Conservation (phyloP, 2,888 invertebrate species). For the Drosophila affinis region DNA sequence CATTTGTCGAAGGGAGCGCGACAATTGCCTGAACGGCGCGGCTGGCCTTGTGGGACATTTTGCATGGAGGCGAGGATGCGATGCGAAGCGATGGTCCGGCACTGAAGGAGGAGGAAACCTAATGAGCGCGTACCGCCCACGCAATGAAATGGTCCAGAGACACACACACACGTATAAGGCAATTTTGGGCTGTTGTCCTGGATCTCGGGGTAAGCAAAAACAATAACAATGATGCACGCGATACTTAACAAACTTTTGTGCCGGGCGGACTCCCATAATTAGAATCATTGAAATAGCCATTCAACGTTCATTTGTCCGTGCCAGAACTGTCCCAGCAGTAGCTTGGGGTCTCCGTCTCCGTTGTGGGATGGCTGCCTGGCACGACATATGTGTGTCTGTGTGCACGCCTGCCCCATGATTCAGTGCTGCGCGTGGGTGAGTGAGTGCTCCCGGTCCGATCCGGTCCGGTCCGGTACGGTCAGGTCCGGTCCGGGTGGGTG, state of each 20-base stretch:
- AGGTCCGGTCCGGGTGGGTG: slow-evolving; percentile 17
- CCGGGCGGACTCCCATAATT: slow-evolving; percentile 62
- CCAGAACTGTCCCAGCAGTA: slow-evolving; percentile 43
- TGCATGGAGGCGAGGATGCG: slow-evolving; percentile 39
- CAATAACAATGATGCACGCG: slow-evolving; percentile 76
- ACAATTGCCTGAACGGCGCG: slow-evolving; percentile 50
- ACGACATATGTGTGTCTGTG: slow-evolving; percentile 47
- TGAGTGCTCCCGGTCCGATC: neutral
- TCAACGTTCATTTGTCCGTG: slow-evolving; percentile 59
- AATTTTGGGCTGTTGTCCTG: slow-evolving; percentile 44
- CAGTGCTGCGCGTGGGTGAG: neutral
- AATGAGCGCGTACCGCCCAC: slow-evolving; percentile 73
- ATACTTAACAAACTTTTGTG: slow-evolving; percentile 73
- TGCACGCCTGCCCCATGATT: neutral
- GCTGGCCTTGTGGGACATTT: slow-evolving; percentile 70
- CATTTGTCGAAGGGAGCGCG: slow-evolving; percentile 32
- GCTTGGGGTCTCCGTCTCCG: slow-evolving; percentile 27
- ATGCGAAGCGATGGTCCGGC: slow-evolving; percentile 33
- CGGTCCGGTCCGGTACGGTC: no score
- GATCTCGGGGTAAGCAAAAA: slow-evolving; percentile 49
- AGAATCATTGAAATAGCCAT: slow-evolving; percentile 75
- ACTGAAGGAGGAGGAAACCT: slow-evolving; percentile 48
- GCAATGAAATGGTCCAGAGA: slow-evolving; percentile 47
- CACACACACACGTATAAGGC: slow-evolving; percentile 31
- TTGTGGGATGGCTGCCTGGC: slow-evolving; percentile 44